phyloP scores from a whole-genome alignment of 1,140 invertebrate species.

The Venturia canescens region DNA sequence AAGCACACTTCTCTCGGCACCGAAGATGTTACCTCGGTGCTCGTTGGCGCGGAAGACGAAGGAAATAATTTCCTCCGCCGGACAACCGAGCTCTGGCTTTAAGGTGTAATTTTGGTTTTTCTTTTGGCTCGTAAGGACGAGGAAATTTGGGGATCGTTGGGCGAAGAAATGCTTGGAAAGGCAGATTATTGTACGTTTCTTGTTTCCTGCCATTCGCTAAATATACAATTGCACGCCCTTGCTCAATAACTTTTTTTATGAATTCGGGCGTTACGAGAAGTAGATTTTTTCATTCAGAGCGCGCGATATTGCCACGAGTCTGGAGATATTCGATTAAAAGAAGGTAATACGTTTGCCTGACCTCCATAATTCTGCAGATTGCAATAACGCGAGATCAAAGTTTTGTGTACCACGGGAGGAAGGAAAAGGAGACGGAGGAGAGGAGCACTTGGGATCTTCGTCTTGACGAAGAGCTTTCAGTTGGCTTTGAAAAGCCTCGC shows the following conservation, averaged over 20 bases:
- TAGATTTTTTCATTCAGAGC: constrained; percentile 2
- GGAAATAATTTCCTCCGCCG: constrained; percentile 66
- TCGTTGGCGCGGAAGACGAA: constrained; percentile 55
- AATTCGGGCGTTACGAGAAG: not conserved
- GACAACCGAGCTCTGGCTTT: not conserved
- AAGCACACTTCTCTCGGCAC: constrained; percentile 57
- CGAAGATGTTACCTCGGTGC: constrained; percentile 50
- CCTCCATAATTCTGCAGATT: constrained; percentile 61
- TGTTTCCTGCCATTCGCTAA: too few species aligned
- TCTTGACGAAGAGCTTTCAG: constrained; percentile 47
- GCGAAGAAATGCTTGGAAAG: too few species aligned
- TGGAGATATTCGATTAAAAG: constrained; percentile 60
- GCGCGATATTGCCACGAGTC: constrained; percentile 38
- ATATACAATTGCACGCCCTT: too few species aligned
- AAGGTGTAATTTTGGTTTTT: not conserved
- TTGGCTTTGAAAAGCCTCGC: constrained; percentile 49
- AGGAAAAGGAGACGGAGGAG: constrained; percentile 2
- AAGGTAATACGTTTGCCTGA: constrained; percentile 37
- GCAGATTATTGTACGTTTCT: too few species aligned
- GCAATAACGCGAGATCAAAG: constrained; percentile 76
- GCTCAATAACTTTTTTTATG: not conserved
- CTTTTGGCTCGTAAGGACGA: not conserved
- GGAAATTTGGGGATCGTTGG: too few species aligned
- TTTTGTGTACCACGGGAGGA: constrained; percentile 56
- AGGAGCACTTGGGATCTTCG: constrained; percentile 19